Evolutionary conservation across 2,888 invertebrate genomes (phyloP), one percentile per base, ranked within the genome.

Genomic region (Cerastoderma edule): DNA sequence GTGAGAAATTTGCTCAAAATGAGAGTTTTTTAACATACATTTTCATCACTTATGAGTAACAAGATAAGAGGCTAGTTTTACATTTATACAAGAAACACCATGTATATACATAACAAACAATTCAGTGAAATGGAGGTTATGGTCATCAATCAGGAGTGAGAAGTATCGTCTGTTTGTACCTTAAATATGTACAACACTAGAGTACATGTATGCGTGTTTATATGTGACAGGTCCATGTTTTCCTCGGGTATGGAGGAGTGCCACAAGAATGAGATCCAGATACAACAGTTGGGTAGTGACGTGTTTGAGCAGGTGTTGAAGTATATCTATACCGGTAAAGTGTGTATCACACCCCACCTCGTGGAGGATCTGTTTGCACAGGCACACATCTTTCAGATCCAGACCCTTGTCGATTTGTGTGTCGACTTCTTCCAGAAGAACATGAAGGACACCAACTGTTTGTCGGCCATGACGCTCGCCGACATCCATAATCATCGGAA

Each of bases 201-300:
- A n/a, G n/a, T n/a, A n/a, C n/a, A n/a, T n/a, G n/a, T n/a, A n/a
- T n/a, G n/a, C n/a, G n/a, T n/a, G n/a, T n/a, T n/a, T n/a, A n/a
- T n/a, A n/a, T n/a, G n/a, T n/a, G n/a, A n/a, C 66, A 85, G 85
- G 64, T 88, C 88, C 2, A 90, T 90, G 90, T 90, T 90, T 80
- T 85, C 88, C 2, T 89, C 89, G 1, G 89, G 89, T n/a, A 90
- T 90, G 90, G 89, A 89, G 63, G 90, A 90, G 68, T 87, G 89
- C 65, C 81, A 87, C 32, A 89, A 89, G 67, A 86, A 84, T 56
- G 80, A 82, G 0, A 87, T 90, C 39, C 84, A 85, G 28, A 83
- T 90, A 48, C 87, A 88, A 60, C 88, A 89, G 75, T 83, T 90
- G 8, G 89, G 89, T 50, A 78, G 87, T 19, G 67, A 77, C 1